Base-by-base conservation (phyloP, 2,113 vertebrate genomes). In the Miniopterus natalensis region DNA sequence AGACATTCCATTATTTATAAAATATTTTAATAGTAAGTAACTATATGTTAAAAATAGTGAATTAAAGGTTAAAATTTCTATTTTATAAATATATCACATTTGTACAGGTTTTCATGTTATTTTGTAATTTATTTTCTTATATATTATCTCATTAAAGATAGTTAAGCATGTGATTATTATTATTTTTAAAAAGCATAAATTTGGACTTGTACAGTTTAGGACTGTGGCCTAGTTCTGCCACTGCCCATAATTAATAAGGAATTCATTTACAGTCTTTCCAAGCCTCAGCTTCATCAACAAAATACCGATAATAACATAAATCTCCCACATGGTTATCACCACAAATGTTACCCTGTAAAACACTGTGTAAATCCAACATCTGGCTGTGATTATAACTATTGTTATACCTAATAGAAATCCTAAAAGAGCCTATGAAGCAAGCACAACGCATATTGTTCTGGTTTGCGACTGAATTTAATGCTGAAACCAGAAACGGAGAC, bases 121-220 rank as follows among this genome's bases (percentile, higher is more conserved):
- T 74, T 79, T 88, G 11, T 47, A 84, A 68, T 55, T 86, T 66
- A 85, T n/a, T 95, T 75, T 85, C n/a, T 53, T 15, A 73, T 8
- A 53, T 2, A n/a, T 53, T 57, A n/a, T 45, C 11, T 90, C 51
- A 94, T 36, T 93, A 70, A 31, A 84, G 21, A 70, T 3, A 68
- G 27, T 5, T 79, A 23, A 88, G 20, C 6, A 61, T 65, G 17
- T 70, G 31, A 59, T 70, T 84, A 31, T 57, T 71, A 18, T 57
- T 71, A n/a, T 73, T 14, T 47, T 74, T 55, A 25, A 78, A 84
- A 77, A 90, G 11, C 45, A 57, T 3, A 73, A 20, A 84, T 0
- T 77, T 85, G 70, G 13, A 79, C 27, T 80, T 17, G 3, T 36
- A 49, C 3, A 84, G 27, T 2, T 42, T 17, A 78, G 12, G 40